A percentile compares a stretch with the other conserved stretches of the same genome.
Conservation (phyloP, 2,888 invertebrate genomes). For the Pristionchus arcanus region DNA sequence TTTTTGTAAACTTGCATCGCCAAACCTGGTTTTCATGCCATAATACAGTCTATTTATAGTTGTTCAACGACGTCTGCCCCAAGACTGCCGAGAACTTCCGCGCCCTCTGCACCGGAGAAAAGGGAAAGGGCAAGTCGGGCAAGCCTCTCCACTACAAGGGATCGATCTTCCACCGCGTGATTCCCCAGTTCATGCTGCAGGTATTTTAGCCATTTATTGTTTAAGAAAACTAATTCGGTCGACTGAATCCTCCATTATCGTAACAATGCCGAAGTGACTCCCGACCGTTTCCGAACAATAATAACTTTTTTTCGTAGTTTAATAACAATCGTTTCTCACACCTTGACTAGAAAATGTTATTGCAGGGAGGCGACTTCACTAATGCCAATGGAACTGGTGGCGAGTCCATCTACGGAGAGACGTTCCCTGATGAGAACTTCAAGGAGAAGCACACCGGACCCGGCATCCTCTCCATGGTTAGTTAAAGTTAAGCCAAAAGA, state of each 20-base stretch:
- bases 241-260: constrained; percentile 56
- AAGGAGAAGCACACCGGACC: constrained; percentile 82
- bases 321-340: too few relatives aligned
- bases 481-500: too few relatives aligned
- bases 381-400: constrained; percentile 90
- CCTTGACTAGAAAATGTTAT: background rate
- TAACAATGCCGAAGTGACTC: background rate
- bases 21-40: too few relatives aligned
- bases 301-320: too few relatives aligned
- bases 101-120: constrained; percentile 95
- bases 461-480: constrained; percentile 87
- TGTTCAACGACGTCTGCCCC: constrained; percentile 92
- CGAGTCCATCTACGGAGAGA: constrained; percentile 94
- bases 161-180: constrained; percentile 92
- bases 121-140: constrained; percentile 87
- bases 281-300: too few relatives aligned
- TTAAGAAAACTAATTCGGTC: too few relatives aligned
- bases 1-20: background rate
- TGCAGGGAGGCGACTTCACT: constrained; percentile 88
- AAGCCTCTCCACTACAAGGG: constrained; percentile 87
- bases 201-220: constrained; percentile 81
- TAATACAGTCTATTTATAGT: constrained; percentile 82
- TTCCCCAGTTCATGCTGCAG: constrained; percentile 98
- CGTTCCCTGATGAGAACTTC: constrained; percentile 97
- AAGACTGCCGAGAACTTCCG: constrained; percentile 95